Conservation (phyloP, 2,888 invertebrate genomes). For the Sesia apiformis region DNA sequence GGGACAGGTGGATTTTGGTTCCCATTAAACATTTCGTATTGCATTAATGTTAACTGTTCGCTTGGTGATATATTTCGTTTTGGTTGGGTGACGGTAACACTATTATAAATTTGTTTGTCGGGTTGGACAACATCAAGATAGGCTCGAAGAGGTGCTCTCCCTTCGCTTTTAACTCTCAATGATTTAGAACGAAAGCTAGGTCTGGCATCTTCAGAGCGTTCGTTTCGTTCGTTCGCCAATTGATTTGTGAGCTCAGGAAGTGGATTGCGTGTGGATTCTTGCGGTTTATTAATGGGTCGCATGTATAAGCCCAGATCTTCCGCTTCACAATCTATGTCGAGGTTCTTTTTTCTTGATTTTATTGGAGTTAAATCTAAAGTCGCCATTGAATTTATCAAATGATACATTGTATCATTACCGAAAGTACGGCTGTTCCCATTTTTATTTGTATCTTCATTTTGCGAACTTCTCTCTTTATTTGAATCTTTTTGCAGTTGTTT, state of each 20-base stretch:
- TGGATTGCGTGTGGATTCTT: conserved; percentile 58
- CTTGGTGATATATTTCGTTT: conserved; percentile 69
- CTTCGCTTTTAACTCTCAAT: conserved; percentile 68
- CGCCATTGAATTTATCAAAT: conserved; percentile 65
- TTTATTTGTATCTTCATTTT: conserved; percentile 13
- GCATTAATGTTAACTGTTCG: conserved; percentile 67
- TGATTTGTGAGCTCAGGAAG: conserved; percentile 59
- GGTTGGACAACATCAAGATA: conserved; percentile 50
- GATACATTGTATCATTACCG: conserved; percentile 51
- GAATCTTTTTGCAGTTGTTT: conserved; percentile 51
- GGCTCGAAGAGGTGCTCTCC: conserved; percentile 54
- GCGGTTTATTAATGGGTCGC: conserved; percentile 56
- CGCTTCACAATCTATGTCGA: conserved; percentile 48
- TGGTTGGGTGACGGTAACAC: conserved; percentile 69
- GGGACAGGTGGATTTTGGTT: conserved; percentile 38
- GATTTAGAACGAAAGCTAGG: conserved; percentile 71
- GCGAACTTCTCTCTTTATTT: conserved; percentile 34
- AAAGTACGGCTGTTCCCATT: conserved; percentile 21
- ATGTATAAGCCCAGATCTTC: conserved; percentile 66
- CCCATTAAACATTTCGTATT: conserved; percentile 58
- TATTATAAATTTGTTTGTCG: conserved; percentile 41
- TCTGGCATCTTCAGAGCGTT: conserved; percentile 55
- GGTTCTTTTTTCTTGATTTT: conserved; percentile 47
- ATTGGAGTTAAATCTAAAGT: conserved; percentile 58
- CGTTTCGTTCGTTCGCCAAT: conserved; percentile 48